Conservation (phyloP, 1,140 invertebrate species). For the Dinoponera quadriceps region DNA sequence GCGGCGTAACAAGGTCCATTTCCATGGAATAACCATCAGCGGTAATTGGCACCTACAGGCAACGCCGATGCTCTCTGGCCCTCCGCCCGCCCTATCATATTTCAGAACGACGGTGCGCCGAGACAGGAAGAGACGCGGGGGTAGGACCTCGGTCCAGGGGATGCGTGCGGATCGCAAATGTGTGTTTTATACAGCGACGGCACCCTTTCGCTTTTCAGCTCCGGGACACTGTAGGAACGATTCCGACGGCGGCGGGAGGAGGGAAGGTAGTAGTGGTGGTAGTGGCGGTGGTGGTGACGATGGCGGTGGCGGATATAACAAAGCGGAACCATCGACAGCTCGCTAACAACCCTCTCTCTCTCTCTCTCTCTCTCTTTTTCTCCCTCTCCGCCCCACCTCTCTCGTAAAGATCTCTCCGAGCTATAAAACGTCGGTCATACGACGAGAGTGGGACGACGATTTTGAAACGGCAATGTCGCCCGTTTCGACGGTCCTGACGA, state of each 20-base stretch:
- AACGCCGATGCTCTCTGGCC: constrained; percentile 67
- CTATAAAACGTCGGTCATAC: constrained; percentile 47
- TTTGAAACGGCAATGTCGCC: constrained; percentile 29
- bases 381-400: too few species aligned
- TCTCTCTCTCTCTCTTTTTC: constrained; percentile 36
- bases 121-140: constrained; percentile 65
- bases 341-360: constrained; percentile 78
- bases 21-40: constrained; percentile 86
- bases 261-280: not conserved
- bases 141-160: constrained; percentile 74
- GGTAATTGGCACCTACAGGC: constrained; percentile 84
- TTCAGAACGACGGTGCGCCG: constrained; percentile 78
- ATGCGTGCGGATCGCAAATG: constrained; percentile 78
- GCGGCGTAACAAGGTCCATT: constrained; percentile 84
- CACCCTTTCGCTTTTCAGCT: constrained; percentile 80
- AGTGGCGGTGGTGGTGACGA: constrained; percentile 45
- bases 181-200: constrained; percentile 79
- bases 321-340: constrained; percentile 82
- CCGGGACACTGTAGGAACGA: constrained; percentile 23
- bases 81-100: constrained; percentile 82
- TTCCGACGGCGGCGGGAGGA: constrained; percentile 42
- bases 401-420: constrained; percentile 40
- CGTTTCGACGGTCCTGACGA: constrained; percentile 18
- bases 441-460: constrained; percentile 13
- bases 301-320: constrained; percentile 78